Evolutionary conservation across 2,113 vertebrate species (phyloP).

Genomic region (Cavia porcellus): DNA sequence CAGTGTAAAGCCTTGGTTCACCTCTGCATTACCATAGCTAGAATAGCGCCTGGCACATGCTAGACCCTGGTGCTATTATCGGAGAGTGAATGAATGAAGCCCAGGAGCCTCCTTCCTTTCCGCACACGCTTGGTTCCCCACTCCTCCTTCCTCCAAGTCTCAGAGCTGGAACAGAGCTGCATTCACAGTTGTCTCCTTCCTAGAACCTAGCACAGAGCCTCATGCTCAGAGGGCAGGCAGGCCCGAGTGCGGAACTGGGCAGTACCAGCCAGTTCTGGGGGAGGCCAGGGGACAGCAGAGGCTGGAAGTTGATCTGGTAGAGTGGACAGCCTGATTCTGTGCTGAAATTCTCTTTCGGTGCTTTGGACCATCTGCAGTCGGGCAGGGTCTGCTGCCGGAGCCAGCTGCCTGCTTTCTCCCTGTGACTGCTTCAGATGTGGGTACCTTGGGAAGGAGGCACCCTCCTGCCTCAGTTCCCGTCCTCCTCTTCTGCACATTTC

Average conservation of each 20-base stretch:
- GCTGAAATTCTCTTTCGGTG: background rate
- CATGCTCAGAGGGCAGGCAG: background rate
- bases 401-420: background rate
- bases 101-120: background rate
- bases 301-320: background rate
- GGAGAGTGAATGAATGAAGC: background rate
- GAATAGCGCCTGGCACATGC: background rate
- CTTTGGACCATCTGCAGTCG: accelerated
- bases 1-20: background rate
- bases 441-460: background rate
- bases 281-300: background rate
- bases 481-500: constrained; percentile 42
- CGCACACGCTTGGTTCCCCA: no score
- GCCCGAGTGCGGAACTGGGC: background rate
- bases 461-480: background rate
- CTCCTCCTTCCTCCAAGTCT: background rate
- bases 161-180: background rate
- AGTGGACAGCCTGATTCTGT: background rate
- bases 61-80: background rate
- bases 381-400: background rate
- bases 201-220: background rate
- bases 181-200: background rate
- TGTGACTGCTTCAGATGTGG: accelerated
- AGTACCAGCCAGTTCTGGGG: accelerated
- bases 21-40: background rate